Evolutionary conservation across 2,888 invertebrate genomes (phyloP), one percentile per base, ranked within the genome.

Genomic region (Melolontha melolontha): DNA sequence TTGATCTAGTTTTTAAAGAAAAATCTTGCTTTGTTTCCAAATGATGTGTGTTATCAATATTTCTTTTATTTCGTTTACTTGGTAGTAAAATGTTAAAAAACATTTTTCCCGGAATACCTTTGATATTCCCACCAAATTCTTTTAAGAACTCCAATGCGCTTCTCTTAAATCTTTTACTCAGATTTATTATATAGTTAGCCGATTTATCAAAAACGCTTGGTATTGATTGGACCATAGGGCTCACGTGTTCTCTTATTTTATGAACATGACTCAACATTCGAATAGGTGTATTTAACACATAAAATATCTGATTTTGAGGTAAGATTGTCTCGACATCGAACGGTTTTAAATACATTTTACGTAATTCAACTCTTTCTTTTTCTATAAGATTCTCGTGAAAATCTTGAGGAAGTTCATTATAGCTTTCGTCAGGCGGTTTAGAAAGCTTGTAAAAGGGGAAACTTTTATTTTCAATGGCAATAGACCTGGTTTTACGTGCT

Each of bases 271-370:
- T 75, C 11, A 81, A 57, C 50, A 81, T 72, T 55, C 77, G 74
- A 14, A 81, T 72, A 0, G 83, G 83, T 1, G 81, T 75, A 22
- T 78, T 79, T 6, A 82, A 52, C 6, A 82, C 63, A 55, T 78
- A 76, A 22, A 78, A 75, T 5, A 82, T 70, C 0, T 82, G 82
- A 41, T 78, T 78, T 54, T 78, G 76, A 0, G 80, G 78, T 1
- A 76, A 22, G 5, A 75, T 68, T 54, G 72, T 74, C 22, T 74
- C 73, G 63, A 68, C 68, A 66, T 75, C 68, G 10, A 71, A 59
- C 2, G 70, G 71, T 64, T 49, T 57, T 10, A 70, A 42, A 11
- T 54, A 65, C 5, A 27, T 52, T 10, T 39, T 16, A 2, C 34
- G 47, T 34, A 67, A 10, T 70, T 70, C 16, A 63, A 8, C 6